Conservation (phyloP, 2,113 vertebrate species). For the Actenoides lindsayi region DNA sequence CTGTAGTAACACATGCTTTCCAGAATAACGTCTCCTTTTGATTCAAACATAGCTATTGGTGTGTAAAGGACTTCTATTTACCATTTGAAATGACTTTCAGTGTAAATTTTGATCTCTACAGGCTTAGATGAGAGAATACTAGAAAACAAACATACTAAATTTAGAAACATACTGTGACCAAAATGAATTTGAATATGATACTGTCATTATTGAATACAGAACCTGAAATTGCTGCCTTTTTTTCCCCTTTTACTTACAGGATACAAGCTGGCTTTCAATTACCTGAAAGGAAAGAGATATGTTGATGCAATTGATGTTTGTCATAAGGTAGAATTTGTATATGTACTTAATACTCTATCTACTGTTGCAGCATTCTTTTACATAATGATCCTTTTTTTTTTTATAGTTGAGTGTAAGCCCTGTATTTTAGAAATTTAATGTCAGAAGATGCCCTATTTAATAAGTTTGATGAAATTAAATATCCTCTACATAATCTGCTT, state of each 20-base stretch:
- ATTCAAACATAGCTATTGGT: not conserved
- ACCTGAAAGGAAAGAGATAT: slow-evolving; percentile 93
- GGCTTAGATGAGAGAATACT: not conserved
- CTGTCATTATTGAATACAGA: not conserved
- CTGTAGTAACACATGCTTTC: not conserved
- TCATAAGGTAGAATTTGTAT: slow-evolving; percentile 86
- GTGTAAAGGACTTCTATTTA: not conserved
- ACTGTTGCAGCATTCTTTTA: not conserved
- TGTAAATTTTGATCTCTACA: not conserved
- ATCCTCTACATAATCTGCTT: not conserved
- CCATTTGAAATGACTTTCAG: not conserved
- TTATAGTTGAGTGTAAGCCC: not conserved
- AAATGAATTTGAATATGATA: not conserved
- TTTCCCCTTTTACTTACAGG: slow-evolving; percentile 75
- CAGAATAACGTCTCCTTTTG: not conserved
- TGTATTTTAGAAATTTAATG: not conserved
- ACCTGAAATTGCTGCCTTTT: not conserved
- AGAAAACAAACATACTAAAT: not conserved
- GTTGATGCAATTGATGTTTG: slow-evolving; percentile 94
- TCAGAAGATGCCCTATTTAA: not conserved
- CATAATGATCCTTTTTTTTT: not conserved
- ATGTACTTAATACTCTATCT: not conserved
- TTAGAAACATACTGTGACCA: not conserved
- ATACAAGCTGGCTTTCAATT: slow-evolving; percentile 98
- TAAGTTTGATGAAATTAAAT: not conserved